Evolutionary conservation across 2,888 invertebrate species (phyloP).

Genomic region (Mystacides longicornis): DNA sequence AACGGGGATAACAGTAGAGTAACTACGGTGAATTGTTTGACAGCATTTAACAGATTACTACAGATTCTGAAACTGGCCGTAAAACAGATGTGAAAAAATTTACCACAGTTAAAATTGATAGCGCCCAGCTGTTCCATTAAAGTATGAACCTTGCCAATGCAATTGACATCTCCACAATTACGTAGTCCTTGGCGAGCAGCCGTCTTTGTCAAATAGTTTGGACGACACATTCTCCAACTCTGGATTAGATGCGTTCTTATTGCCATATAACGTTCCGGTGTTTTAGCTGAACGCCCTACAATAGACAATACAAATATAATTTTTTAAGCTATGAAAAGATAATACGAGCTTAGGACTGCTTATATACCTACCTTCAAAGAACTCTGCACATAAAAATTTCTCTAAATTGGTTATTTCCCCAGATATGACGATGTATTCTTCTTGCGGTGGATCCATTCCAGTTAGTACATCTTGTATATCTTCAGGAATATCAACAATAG

Average conservation of each 20-base stretch:
- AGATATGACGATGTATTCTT: slow-evolving; percentile 37
- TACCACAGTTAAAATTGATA: slow-evolving; percentile 56
- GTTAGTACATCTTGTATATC: slow-evolving; percentile 28
- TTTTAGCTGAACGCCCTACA: slow-evolving; percentile 41
- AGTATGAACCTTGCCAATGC: slow-evolving; percentile 51
- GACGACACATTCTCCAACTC: slow-evolving; percentile 46
- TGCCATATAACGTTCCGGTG: slow-evolving; percentile 49
- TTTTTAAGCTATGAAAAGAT: too few relatives aligned
- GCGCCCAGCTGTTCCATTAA: slow-evolving; percentile 55
- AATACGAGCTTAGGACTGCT: too few relatives aligned
- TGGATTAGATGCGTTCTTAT: slow-evolving; percentile 53
- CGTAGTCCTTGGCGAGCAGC: slow-evolving; percentile 48
- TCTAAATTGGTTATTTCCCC: slow-evolving; percentile 45
- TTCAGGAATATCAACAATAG: slow-evolving; percentile 22
- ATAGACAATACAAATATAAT: too few relatives aligned
- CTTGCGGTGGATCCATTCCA: slow-evolving; percentile 39
- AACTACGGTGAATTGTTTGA: too few relatives aligned
- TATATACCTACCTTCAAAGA: slow-evolving; percentile 39
- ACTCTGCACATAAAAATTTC: slow-evolving; percentile 47
- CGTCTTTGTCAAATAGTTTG: slow-evolving; percentile 52
- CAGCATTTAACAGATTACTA: too few relatives aligned
- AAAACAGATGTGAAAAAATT: slow-evolving; percentile 25
- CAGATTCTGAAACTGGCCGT: too few relatives aligned
- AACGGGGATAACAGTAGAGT: too few relatives aligned
- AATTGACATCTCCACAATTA: slow-evolving; percentile 56